These are phyloP conservation scores for Corvus moneduloides DNA, from an alignment of 2,113 vertebrate genomes.

Conservation along the genomic window DNA sequence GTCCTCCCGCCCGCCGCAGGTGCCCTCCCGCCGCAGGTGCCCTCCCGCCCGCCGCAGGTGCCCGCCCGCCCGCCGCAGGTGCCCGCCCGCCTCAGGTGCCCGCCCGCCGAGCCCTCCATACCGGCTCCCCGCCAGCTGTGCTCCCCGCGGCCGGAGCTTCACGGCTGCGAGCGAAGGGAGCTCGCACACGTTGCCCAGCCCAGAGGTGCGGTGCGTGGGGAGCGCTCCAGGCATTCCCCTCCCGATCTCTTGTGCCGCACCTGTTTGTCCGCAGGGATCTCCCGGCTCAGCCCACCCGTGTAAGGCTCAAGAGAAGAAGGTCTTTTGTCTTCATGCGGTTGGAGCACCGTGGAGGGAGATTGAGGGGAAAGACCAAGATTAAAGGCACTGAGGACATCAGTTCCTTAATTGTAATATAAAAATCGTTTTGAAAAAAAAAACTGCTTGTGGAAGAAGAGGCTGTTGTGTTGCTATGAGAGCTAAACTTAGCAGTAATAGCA, in stretches of 20 bases:
- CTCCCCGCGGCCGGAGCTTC: too few species aligned
- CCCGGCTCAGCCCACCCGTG: rapidly evolving
- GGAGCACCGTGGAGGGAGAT: background rate
- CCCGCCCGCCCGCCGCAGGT: too few species aligned
- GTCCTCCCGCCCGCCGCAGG: too few species aligned
- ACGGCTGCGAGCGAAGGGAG: background rate
- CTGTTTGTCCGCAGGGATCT: rapidly evolving
- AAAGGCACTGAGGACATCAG: rapidly evolving
- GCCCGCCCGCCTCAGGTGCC: too few species aligned
- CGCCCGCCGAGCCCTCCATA: rapidly evolving
- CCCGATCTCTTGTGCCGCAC: rapidly evolving
- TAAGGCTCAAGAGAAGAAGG: background rate
- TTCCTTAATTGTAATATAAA: background rate
- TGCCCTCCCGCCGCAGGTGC: too few species aligned
- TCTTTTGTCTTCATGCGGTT: rapidly evolving
- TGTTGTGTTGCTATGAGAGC: rapidly evolving
- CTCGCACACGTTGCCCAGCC: rapidly evolving
- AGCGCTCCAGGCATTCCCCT: rapidly evolving
- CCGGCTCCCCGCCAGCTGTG: rapidly evolving
- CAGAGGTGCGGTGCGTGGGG: rapidly evolving
- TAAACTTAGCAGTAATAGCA: background rate
- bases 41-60: too few species aligned
- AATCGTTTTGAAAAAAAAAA: background rate
- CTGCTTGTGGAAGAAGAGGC: background rate
- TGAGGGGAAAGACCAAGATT: background rate